Evolutionary conservation across 2,797 vertebrate species (phyloP), one percentile per base, ranked within the genome.

Genomic region (Ctenopoma kingsleyae): DNA sequence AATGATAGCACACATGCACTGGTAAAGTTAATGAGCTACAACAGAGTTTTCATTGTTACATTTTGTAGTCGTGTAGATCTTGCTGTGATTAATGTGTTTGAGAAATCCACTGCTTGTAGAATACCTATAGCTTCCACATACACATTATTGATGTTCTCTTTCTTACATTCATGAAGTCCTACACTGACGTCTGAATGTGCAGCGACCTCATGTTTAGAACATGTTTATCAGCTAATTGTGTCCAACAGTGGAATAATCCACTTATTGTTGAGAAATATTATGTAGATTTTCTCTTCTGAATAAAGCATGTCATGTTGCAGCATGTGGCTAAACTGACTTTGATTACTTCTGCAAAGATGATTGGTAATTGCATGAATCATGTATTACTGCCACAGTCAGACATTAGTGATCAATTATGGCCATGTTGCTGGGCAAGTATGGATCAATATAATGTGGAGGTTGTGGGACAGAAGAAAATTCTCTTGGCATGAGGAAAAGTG

Each of bases 341-440:
- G 66, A 89, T 83, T 85, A 83, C 80, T 61, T 55, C 68, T 71
- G 64, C 61, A 74, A 83, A 85, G 63, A 69, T 73, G 59, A 85
- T 59, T 80, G 65, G 59, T 78, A 84, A 85, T 76, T 66, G 74
- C 82, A 83, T 84, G 81, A 76, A 44, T 82, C 80, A 86, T 61
- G 80, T 75, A 87, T 78, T 65, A 68, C 52, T 30, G 4, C 76
- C 68, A 80, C 72, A 66, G 62, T 74, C 74, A 80, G 74, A 83
- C 76, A 71, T 74, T 78, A 83, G 87, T 73, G 79, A 87, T 82
- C 78, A 85, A 83, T 87, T 85, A 86, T 12, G 53, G 60, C 44
- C 6, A 54, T 57, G 78, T 82, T 80, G 64, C 58, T 49, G 57
- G 62, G 63, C 53, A 38, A 76, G 74, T 56, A 49, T 41, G 15